These are phyloP conservation scores for Myotis myotis DNA, from an alignment of 2,797 vertebrate genomes.

Conservation along the genomic window DNA sequence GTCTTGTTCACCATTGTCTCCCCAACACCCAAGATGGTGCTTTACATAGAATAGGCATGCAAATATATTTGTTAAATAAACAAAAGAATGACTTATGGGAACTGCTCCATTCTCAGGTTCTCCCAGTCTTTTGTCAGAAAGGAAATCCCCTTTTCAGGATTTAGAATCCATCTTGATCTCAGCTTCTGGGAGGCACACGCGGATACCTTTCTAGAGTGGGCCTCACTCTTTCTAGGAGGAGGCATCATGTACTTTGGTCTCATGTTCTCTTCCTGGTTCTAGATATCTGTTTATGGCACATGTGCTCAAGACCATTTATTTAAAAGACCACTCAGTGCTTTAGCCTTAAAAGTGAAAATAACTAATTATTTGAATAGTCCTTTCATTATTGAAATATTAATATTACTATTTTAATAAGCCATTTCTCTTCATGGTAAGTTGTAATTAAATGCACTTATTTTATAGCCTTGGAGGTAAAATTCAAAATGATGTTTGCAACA, in stretches of 20 bases:
- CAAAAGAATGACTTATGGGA: background rate
- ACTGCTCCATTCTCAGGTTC: background rate
- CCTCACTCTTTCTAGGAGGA: background rate
- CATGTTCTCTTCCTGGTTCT: background rate
- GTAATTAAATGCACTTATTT: constrained; percentile 30
- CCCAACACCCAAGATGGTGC: background rate
- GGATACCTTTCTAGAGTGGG: background rate
- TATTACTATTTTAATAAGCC: background rate
- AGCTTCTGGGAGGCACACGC: background rate
- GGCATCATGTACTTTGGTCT: background rate
- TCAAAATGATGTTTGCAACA: constrained; percentile 16
- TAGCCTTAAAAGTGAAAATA: constrained; percentile 26
- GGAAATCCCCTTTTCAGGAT: background rate
- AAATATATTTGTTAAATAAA: constrained; percentile 15
- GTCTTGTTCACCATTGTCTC: background rate
- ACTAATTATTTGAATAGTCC: background rate
- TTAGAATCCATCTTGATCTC: background rate
- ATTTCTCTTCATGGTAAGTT: constrained; percentile 10
- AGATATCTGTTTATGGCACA: background rate
- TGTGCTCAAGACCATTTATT: background rate
- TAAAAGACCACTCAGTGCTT: background rate
- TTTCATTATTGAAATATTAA: constrained; percentile 46
- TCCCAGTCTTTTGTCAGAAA: background rate
- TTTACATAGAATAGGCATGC: background rate
- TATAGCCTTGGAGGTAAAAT: background rate